phyloP scores from a whole-genome alignment of 2,888 invertebrate genomes.

The Luperina testacea region DNA sequence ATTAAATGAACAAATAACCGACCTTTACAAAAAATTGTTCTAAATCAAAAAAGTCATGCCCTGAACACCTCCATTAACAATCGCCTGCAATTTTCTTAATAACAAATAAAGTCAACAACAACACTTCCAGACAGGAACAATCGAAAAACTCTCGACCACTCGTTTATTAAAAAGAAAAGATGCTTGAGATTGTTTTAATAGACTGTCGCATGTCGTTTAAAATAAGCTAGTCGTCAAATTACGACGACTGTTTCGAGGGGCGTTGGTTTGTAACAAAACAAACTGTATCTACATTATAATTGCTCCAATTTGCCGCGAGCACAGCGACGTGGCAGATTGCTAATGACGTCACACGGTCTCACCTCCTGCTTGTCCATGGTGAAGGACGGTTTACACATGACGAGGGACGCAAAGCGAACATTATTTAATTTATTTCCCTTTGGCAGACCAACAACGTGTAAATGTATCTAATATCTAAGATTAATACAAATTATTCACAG shows the following conservation, averaged over 20 bases:
- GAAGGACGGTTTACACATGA: slow-evolving; percentile 62
- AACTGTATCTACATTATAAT: slow-evolving; percentile 77
- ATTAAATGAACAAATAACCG: not conserved
- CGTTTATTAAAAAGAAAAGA: slow-evolving; percentile 63
- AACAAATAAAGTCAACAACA: slow-evolving; percentile 24
- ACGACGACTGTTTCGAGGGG: slow-evolving; percentile 55
- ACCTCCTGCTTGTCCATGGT: slow-evolving; percentile 71
- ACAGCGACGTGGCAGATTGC: slow-evolving; percentile 77
- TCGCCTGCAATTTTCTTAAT: slow-evolving; percentile 8
- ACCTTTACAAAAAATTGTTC: not conserved
- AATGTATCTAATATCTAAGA: not conserved
- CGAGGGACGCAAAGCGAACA: slow-evolving; percentile 18
- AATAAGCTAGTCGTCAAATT: slow-evolving; percentile 59
- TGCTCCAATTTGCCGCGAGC: slow-evolving; percentile 84
- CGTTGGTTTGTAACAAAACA: slow-evolving; percentile 77
- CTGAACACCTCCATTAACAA: not conserved
- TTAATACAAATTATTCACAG: not conserved
- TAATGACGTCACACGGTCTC: slow-evolving; percentile 85
- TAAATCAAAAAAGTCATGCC: not conserved
- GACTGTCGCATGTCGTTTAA: slow-evolving; percentile 41
- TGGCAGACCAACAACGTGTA: not conserved
- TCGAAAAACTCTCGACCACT: slow-evolving; percentile 53
- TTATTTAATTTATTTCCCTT: not conserved
- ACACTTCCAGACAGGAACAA: slow-evolving; percentile 30
- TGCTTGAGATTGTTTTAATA: slow-evolving; percentile 65